Conservation (phyloP, 1,140 invertebrate genomes). For the Papilio polytes region DNA sequence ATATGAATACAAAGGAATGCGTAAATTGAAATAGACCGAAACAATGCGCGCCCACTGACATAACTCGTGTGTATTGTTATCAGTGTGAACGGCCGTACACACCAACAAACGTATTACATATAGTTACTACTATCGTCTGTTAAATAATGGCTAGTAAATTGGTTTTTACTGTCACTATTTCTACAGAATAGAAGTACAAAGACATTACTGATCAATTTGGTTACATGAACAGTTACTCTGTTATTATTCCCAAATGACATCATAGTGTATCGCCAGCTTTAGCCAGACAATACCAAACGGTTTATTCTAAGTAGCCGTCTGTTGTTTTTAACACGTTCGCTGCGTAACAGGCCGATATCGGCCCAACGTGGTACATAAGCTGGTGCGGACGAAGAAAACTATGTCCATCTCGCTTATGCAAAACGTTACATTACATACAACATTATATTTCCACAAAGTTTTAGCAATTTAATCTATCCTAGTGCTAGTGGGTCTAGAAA, state of each 20-base stretch:
- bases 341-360: too few species aligned
- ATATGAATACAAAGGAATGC: conserved; percentile 17
- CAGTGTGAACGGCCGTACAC: background rate
- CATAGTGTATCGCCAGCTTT: background rate
- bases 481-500: too few species aligned
- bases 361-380: too few species aligned
- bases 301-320: background rate
- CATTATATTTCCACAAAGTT: too few species aligned
- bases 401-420: too few species aligned
- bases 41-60: conserved; percentile 17
- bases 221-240: background rate
- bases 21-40: conserved; percentile 25
- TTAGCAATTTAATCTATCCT: too few species aligned
- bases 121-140: background rate
- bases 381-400: too few species aligned
- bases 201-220: background rate
- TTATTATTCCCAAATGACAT: background rate
- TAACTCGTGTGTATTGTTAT: background rate
- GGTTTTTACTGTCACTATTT: background rate
- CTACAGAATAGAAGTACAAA: background rate
- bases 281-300: background rate
- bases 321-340: conserved; percentile 9
- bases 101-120: background rate
- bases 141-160: background rate
- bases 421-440: too few species aligned